Evolutionary conservation across 2,888 invertebrate species (phyloP).

Genomic region (Mythimna lalbum): DNA sequence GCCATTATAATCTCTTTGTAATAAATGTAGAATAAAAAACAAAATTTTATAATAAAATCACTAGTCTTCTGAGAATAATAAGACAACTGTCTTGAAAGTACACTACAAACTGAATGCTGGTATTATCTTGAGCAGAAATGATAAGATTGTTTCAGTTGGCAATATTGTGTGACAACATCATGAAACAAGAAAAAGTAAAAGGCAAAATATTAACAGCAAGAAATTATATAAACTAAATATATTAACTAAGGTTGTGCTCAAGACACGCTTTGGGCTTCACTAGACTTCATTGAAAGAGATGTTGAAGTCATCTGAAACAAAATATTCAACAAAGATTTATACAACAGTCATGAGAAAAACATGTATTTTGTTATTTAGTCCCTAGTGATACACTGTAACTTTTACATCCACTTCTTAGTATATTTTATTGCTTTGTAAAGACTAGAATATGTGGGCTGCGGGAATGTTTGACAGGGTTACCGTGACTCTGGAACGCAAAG

Average conservation of each 20-base stretch:
- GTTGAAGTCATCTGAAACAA: constrained; percentile 85
- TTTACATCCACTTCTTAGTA: too few species aligned
- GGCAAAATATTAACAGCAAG: constrained; percentile 56
- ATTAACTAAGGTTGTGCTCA: constrained; percentile 72
- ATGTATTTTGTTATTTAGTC: not conserved
- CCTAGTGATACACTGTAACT: not conserved
- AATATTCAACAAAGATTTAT: constrained; percentile 32
- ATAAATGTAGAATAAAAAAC: constrained; percentile 33
- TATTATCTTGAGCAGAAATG: constrained; percentile 88
- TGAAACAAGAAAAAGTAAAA: constrained; percentile 53
- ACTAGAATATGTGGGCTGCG: not conserved
- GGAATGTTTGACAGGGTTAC: too few species aligned
- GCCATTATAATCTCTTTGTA: constrained; percentile 75
- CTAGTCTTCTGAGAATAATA: constrained; percentile 51
- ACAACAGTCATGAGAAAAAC: not conserved
- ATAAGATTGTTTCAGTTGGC: constrained; percentile 83
- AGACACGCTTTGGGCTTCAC: constrained; percentile 83
- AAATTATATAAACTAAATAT: constrained; percentile 62
- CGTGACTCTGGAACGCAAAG: too few species aligned
- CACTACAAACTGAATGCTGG: constrained; percentile 73
- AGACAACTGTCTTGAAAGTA: constrained; percentile 69
- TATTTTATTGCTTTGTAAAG: not conserved
- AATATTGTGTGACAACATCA: constrained; percentile 72
- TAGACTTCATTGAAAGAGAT: constrained; percentile 76
- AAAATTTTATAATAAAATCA: constrained; percentile 25